Base-by-base conservation (phyloP, 2,113 vertebrate genomes). In the Nycticebus coucang region DNA sequence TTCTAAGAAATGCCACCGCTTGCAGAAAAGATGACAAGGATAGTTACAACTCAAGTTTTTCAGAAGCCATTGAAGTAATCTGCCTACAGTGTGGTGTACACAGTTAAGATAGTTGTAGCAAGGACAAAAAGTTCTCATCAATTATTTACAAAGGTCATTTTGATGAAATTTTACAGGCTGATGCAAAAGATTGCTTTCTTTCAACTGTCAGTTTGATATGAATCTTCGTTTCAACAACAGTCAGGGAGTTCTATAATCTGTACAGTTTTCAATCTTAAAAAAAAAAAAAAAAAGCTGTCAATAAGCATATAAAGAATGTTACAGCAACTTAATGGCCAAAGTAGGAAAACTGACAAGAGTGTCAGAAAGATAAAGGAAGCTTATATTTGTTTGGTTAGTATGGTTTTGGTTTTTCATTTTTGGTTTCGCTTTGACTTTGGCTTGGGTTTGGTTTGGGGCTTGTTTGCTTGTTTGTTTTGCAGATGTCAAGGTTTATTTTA, bases 101-200 rank as follows among this genome's bases (percentile, higher is more conserved):
- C 57, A 95, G 97, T 95, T 98, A 89, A 93, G 89, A 91, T 95
- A 98, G 95, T 96, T 97, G 84, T 87, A 98, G 98, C 96, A 98
- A 98, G 97, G 75, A 97, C 94, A 98, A 97, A 97, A 97, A 84
- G 71, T 81, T 86, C 80, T 95, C 88, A 98, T 98, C 96, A 98
- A 98, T 98, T 98, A 98, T 98, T 98, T 97, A 98, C 66, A 98
- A 98, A 98, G 98, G 97, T 97, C 91, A 98, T 89, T 96, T 93
- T 84, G 95, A 98, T 95, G 97, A 96, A 86, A 94, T 97, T 98
- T 62, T 97, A 79, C 33, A 93, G 81, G 18, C 57, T 97, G 95
- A 93, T 96, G 8, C 82, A 91, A 97, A 96, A 92, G 93, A 96
- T 41, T 96, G 8, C 60, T 85, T 87, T 80, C 80, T 90, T 94